Percentiles rank a stretch among this genome's conserved stretches.
Evolutionary conservation across 1,140 invertebrate genomes (phyloP).

Genomic region (Maconellicoccus hirsutus): DNA sequence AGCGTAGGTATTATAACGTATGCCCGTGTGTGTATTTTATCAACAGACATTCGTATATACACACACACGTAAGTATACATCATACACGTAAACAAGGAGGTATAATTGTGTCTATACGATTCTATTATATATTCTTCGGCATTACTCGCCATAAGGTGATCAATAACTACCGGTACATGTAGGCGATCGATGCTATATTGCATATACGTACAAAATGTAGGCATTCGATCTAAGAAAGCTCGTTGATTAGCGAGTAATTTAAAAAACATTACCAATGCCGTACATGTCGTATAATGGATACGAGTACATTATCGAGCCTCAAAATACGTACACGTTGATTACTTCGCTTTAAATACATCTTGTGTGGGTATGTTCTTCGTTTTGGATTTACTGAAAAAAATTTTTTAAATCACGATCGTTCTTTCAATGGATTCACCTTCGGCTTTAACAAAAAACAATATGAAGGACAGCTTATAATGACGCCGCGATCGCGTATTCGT

Average conservation of each 20-base stretch:
- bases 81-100: conserved; percentile 18
- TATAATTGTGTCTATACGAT: conserved; percentile 21
- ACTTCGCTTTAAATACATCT: too few species aligned
- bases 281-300: too few species aligned
- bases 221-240: too few species aligned
- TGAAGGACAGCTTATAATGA: neutral
- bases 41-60: conserved; percentile 15
- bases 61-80: neutral
- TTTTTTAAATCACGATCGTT: neutral
- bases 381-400: too few species aligned
- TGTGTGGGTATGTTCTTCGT: neutral
- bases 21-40: conserved; percentile 20
- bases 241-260: neutral
- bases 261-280: neutral
- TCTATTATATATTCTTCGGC: conserved; percentile 18
- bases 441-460: neutral
- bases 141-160: conserved; percentile 4
- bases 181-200: neutral
- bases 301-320: too few species aligned
- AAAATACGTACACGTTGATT: too few species aligned
- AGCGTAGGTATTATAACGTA: conserved; percentile 20
- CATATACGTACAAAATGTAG: neutral
- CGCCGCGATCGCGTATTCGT: neutral
- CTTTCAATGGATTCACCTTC: neutral
- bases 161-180: neutral